These are phyloP conservation scores for Ciconia nigra DNA, from an alignment of 2,797 vertebrate genomes.

Conservation along the genomic window DNA sequence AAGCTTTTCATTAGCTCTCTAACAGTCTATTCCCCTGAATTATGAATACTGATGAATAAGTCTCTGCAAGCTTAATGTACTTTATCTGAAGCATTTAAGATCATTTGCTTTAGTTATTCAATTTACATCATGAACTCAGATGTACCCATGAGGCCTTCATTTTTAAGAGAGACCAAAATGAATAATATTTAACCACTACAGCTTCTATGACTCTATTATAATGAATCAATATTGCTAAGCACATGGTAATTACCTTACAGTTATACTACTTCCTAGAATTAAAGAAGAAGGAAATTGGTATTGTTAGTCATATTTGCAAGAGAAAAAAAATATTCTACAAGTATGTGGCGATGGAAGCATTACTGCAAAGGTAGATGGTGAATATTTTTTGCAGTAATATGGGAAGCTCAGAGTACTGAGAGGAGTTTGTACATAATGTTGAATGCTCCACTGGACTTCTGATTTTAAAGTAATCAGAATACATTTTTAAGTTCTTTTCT, in stretches of 20 bases:
- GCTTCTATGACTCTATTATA: background rate
- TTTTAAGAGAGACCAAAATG: background rate
- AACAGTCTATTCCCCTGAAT: background rate
- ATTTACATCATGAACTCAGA: background rate
- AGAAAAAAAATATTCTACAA: background rate
- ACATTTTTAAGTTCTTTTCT: background rate
- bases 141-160: background rate
- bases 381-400: background rate
- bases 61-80: background rate
- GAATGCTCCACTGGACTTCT: background rate
- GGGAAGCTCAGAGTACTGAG: background rate
- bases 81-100: slow-evolving; percentile 15
- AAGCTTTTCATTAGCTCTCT: slow-evolving; percentile 20
- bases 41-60: background rate
- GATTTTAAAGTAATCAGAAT: background rate
- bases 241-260: background rate
- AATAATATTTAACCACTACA: background rate
- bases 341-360: background rate
- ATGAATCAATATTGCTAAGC: background rate
- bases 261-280: background rate
- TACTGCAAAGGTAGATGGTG: background rate
- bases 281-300: background rate
- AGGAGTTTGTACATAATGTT: background rate
- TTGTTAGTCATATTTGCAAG: background rate
- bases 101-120: background rate